Conservation (phyloP, 2,888 invertebrate species). For the Chrysotoxum bicinctum region DNA sequence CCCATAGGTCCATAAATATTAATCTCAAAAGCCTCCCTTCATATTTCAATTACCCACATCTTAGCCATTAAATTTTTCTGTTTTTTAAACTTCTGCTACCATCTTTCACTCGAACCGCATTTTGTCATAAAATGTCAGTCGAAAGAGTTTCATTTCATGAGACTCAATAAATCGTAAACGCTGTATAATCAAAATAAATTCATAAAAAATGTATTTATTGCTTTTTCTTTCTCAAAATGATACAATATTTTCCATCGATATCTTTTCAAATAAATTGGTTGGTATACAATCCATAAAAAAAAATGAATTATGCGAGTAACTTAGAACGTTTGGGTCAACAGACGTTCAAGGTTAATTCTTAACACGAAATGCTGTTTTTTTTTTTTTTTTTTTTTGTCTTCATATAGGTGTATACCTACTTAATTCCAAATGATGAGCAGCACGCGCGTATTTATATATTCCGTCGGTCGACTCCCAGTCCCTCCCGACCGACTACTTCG, state of each 20-base stretch:
- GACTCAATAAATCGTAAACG: no score
- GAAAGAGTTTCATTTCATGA: no score
- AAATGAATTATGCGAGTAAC: background rate
- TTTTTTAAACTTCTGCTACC: no score
- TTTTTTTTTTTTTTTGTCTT: background rate
- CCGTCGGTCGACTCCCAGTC: background rate
- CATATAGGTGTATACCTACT: background rate
- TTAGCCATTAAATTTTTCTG: no score
- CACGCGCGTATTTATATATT: conserved; percentile 11
- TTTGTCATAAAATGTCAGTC: no score
- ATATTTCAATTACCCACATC: no score
- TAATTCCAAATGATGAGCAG: conserved; percentile 45
- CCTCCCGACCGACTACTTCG: background rate
- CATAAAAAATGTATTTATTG: no score
- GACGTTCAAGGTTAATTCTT: conserved; percentile 65
- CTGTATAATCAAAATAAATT: no score
- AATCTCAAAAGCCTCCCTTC: no score
- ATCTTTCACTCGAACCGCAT: no score
- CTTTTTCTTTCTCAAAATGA: no score
- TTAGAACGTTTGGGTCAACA: conserved; percentile 39
- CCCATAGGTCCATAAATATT: no score
- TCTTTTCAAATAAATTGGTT: background rate
- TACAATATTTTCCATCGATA: background rate
- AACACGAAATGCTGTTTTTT: conserved; percentile 18
- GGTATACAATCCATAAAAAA: background rate